Evolutionary conservation across 2,113 vertebrate genomes (phyloP).

Genomic region (Cheirogaleus medius): DNA sequence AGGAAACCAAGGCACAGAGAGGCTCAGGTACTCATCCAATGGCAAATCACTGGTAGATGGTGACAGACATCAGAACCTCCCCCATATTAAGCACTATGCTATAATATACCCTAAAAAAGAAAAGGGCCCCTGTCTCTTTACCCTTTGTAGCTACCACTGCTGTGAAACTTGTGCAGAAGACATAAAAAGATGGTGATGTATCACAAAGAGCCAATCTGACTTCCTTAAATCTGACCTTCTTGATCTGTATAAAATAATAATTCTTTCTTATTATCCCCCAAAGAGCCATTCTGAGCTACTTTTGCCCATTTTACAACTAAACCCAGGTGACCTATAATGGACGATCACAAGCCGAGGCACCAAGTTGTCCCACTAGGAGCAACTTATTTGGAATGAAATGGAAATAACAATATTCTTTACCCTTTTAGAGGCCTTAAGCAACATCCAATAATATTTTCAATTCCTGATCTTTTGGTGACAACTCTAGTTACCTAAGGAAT

Average conservation of each 20-base stretch:
- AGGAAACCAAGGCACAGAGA: background rate
- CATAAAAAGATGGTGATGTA: background rate
- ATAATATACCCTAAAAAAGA: background rate
- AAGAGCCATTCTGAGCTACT: background rate
- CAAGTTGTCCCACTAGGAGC: background rate
- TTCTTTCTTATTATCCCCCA: background rate
- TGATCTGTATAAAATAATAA: background rate
- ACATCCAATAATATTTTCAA: background rate
- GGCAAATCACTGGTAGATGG: background rate
- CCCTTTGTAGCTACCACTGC: background rate
- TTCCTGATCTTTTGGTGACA: background rate
- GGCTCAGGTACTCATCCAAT: background rate
- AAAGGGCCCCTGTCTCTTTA: background rate
- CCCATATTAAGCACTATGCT: background rate
- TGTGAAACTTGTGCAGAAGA: background rate
- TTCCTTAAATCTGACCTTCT: background rate
- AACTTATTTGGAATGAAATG: background rate
- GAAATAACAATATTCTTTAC: background rate
- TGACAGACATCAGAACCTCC: background rate
- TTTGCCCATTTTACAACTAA: background rate
- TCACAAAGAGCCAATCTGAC: background rate
- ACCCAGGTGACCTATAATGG: background rate
- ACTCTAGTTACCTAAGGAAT: background rate
- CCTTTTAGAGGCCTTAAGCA: slow-evolving; percentile 2
- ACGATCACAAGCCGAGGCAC: background rate